Conservation (phyloP, 2,113 vertebrate genomes). For the Pelecanoides urinatrix region DNA sequence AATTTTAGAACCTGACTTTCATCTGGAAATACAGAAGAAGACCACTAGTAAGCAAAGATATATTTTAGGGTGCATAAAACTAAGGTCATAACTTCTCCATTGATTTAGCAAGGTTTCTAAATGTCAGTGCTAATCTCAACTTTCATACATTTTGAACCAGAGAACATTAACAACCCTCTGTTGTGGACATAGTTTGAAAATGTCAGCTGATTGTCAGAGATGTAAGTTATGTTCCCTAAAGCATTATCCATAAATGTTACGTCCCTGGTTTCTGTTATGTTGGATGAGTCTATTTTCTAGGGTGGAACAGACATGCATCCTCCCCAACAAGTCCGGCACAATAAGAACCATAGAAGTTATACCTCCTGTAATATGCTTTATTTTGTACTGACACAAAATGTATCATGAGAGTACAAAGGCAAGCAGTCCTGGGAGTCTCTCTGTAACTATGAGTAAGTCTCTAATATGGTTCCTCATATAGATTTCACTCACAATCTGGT, state of each 20-base stretch:
- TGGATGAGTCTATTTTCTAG: not conserved
- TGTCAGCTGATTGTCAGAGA: not conserved
- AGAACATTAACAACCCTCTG: not conserved
- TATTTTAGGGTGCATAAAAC: not conserved
- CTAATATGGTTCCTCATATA: not conserved
- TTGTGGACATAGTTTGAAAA: not conserved
- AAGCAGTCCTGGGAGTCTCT: not conserved
- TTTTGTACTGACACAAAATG: not conserved
- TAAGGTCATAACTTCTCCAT: not conserved
- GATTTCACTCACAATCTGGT: not conserved
- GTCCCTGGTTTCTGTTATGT: not conserved
- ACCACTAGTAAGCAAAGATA: not conserved
- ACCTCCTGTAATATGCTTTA: not conserved
- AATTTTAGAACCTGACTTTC: not conserved
- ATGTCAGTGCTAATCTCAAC: not conserved
- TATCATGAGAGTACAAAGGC: not conserved
- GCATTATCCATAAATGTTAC: not conserved
- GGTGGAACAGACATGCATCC: not conserved
- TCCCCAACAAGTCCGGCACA: not conserved
- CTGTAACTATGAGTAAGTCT: not conserved
- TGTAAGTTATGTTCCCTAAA: not conserved
- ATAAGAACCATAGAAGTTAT: not conserved
- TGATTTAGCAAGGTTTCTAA: not conserved
- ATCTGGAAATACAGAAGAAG: not conserved
- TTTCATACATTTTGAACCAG: not conserved